A percentile compares a stretch with the other conserved stretches of the same genome.
Conservation (phyloP, 2,888 invertebrate genomes). For the Drosophila tanythrix region DNA sequence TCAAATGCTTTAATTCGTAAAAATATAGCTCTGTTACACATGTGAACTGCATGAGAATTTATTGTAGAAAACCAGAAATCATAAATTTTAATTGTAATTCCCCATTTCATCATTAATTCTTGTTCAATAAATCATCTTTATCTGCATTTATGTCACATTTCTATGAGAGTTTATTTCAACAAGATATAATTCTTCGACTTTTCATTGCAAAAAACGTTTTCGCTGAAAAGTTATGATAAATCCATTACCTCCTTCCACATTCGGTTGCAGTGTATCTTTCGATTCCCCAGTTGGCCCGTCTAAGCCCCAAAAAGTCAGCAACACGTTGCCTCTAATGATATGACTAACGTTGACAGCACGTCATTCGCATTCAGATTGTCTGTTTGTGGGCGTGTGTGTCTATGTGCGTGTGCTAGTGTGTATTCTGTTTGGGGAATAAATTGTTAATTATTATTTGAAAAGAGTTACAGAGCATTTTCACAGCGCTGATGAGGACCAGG, state of each 20-base stretch:
- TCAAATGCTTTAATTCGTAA: background rate
- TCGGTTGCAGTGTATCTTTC: conserved; percentile 58
- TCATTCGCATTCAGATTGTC: conserved; percentile 70
- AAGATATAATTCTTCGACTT: background rate
- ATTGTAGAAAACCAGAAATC: background rate
- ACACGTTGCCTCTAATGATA: conserved; percentile 82
- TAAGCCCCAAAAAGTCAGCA: conserved; percentile 71
- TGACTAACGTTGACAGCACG: conserved; percentile 79
- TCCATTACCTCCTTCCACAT: background rate
- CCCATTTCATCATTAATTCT: background rate
- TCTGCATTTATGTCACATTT: background rate
- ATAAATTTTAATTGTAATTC: background rate
- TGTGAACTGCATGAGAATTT: background rate
- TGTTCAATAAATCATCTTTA: background rate
- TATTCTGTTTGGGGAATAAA: conserved; percentile 77
- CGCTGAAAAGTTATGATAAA: background rate
- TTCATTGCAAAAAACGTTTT: background rate
- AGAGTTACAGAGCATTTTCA: conserved; percentile 73
- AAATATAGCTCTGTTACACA: background rate
- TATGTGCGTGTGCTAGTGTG: conserved; percentile 29
- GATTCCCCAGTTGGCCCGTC: conserved; percentile 52
- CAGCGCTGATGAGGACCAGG: conserved; percentile 45
- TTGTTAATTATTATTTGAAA: conserved; percentile 81
- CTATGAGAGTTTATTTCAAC: background rate
- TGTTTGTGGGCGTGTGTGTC: conserved; percentile 40